Percentiles rank a stretch among this genome's conserved stretches.
Evolutionary conservation across 2,113 vertebrate species (phyloP).

Genomic region (Tringa solitaria): DNA sequence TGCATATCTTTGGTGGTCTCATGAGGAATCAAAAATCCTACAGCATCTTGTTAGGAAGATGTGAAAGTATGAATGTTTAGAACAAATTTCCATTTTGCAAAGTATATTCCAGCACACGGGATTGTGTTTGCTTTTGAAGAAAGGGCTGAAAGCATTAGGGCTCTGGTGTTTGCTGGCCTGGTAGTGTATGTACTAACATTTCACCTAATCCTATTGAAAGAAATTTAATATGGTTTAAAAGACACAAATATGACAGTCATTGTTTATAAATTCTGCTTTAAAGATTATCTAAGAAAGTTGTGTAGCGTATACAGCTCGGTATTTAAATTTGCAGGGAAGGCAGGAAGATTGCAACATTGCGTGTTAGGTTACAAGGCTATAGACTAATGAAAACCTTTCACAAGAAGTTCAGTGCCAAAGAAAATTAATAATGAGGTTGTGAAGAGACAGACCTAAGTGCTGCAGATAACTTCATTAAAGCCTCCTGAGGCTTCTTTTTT

Average conservation of each 20-base stretch:
- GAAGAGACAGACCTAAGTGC: neutral
- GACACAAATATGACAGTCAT: neutral
- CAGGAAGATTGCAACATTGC: neutral
- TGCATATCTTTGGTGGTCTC: neutral
- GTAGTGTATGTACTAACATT: neutral
- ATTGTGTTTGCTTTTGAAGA: neutral
- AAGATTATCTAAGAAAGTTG: neutral
- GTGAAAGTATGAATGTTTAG: neutral
- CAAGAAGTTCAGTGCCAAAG: neutral
- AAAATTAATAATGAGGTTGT: neutral
- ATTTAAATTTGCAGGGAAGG: neutral
- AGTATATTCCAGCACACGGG: neutral
- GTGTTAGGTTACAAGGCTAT: neutral
- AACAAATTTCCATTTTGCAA: neutral
- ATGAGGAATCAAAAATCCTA: neutral
- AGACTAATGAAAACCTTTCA: neutral
- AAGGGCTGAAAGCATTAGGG: neutral
- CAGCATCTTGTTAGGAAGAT: neutral
- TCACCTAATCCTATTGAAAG: neutral
- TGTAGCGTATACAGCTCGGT: neutral
- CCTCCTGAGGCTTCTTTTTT: neutral
- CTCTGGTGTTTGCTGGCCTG: neutral
- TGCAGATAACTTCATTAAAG: neutral
- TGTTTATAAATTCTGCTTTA: neutral
- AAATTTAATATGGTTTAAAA: neutral